Base-by-base conservation (phyloP, 2,888 invertebrate genomes). In the Frankliniella intonsa region DNA sequence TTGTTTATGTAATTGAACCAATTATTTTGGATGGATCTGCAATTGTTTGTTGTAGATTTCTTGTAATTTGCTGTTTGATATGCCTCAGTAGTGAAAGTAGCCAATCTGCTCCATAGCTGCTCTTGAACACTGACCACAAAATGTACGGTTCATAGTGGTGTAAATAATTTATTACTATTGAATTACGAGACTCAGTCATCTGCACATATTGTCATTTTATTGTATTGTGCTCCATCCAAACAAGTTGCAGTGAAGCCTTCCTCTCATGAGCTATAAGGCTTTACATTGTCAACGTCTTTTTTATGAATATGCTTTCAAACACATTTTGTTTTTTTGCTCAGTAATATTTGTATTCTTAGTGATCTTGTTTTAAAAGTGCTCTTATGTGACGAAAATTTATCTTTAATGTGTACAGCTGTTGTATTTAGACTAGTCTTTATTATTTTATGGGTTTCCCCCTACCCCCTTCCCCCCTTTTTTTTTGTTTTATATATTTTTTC, bases 361-460 rank as follows among this genome's bases (percentile, higher is more conserved):
- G 25, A 12, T 25, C 69, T 76, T 76, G 22, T 76, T 76, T 62
- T 62, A 62, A 62, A 76, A 76, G 69, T 76, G n/a, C 69, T 69
- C 69, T 76, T 76, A 76, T 76, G 69, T 76, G 69, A 76, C 69
- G 10, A 76, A 25, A 76, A 25, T 25, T 22, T 25, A 76, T 76
- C 69, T 76, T 25, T 76, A 22, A 25, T 76, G 69, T 76, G 69
- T 76, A 76, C 25, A 76, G 69, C 12, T 76, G 25, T 76, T 76
- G 69, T 76, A 76, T 76, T 2, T 76, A 76, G 69, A 76, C 69
- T 76, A 76, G 69, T 76, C 69, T 76, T 76, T 76, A 76, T 76
- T 76, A 76, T 76, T 76, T 76, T n/a, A 76, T 25, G 69, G 69
- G 69, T 25, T 25, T 25, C 22, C 25, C 69, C 69, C 25, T 76